Percentiles rank a stretch among this genome's conserved stretches.
Conservation (phyloP, 2,113 vertebrate genomes). For the Isurus oxyrinchus region DNA sequence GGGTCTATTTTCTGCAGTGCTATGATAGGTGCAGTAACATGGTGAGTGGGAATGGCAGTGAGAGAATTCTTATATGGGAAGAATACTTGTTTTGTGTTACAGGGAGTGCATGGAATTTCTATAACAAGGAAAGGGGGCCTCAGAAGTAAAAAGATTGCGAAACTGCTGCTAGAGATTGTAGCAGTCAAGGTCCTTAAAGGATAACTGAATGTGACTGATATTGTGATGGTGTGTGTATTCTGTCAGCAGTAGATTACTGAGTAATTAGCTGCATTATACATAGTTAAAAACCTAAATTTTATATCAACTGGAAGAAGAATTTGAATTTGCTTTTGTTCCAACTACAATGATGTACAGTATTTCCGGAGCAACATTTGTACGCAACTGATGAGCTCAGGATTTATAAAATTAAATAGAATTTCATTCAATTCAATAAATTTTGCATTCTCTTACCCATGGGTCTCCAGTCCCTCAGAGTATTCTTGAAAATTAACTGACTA, state of each 20-base stretch:
- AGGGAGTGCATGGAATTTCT: too few relatives aligned
- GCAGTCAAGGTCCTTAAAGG: not conserved
- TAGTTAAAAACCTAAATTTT: not conserved
- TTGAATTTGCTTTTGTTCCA: not conserved
- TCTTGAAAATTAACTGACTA: not conserved
- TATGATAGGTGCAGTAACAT: too few relatives aligned
- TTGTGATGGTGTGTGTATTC: not conserved
- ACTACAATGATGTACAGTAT: not conserved
- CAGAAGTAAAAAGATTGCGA: too few relatives aligned
- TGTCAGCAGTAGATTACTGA: not conserved
- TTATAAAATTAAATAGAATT: not conserved
- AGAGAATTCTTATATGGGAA: too few relatives aligned
- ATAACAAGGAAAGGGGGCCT: too few relatives aligned
- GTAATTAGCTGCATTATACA: not conserved
- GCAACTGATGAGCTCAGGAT: not conserved
- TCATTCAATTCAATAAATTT: not conserved
- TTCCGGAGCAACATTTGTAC: not conserved
- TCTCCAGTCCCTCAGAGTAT: not conserved
- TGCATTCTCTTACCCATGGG: not conserved
- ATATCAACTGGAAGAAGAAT: not conserved
- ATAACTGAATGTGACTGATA: not conserved
- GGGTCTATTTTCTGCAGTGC: too few relatives aligned
- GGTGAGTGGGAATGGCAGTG: too few relatives aligned
- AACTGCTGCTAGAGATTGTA: not conserved
- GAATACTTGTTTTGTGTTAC: too few relatives aligned